Percentiles rank a stretch among this genome's conserved stretches.
Conservation (phyloP, 2,113 vertebrate species). For the Lophius piscatorius region DNA sequence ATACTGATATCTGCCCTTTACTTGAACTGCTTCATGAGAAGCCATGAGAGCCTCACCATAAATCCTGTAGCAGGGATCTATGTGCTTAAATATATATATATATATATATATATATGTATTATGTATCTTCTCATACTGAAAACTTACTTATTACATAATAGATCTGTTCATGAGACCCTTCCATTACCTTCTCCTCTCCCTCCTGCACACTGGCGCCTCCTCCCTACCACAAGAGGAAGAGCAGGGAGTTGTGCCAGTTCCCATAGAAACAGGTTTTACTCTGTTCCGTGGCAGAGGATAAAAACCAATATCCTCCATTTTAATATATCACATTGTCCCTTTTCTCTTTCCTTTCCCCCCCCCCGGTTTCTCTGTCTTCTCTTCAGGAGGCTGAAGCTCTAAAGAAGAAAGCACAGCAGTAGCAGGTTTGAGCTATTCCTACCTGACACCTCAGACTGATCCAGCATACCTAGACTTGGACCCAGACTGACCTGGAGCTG, state of each 20-base stretch:
- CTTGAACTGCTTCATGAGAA: conserved; percentile 5
- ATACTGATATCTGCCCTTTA: background rate
- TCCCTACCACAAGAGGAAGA: conserved; percentile 41
- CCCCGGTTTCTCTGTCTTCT: conserved; percentile 19
- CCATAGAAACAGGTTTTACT: conserved; percentile 66
- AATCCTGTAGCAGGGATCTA: conserved; percentile 13
- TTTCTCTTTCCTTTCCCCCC: background rate
- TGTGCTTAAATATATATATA: conserved; percentile 32
- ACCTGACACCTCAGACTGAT: conserved; percentile 43
- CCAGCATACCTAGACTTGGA: conserved; percentile 36
- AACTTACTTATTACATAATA: conserved; percentile 55
- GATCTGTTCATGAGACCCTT: conserved; percentile 50
- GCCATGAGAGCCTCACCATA: background rate
- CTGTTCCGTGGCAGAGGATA: conserved; percentile 19
- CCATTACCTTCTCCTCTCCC: conserved; percentile 11
- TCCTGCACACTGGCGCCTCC: conserved; percentile 56
- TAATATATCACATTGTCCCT: conserved; percentile 27
- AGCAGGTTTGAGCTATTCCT: conserved; percentile 48
- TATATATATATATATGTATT: no score
- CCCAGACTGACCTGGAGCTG: conserved; percentile 40
- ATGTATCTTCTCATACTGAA: conserved; percentile 34
- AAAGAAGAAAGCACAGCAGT: conserved; percentile 76
- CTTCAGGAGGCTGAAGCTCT: conserved; percentile 80
- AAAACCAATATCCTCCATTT: conserved; percentile 58
- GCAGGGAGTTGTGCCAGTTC: conserved; percentile 66